These are phyloP conservation scores for Perca flavescens DNA, from an alignment of 2,113 vertebrate species.

Conservation along the genomic window DNA sequence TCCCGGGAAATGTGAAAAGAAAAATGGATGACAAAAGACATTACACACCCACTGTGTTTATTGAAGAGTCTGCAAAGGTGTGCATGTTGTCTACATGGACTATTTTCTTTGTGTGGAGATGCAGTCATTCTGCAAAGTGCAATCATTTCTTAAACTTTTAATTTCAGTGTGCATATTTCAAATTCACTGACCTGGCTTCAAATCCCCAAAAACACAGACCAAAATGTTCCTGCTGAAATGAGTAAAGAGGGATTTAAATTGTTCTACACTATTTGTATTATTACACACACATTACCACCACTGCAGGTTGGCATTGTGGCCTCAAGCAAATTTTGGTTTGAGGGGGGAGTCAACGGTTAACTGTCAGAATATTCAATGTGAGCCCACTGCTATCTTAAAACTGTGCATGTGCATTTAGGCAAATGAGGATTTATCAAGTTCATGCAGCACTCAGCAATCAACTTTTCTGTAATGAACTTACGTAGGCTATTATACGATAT, in stretches of 20 bases:
- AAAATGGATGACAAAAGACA: neutral
- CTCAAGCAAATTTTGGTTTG: neutral
- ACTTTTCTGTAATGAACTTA: neutral
- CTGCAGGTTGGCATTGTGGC: neutral
- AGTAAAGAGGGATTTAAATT: neutral
- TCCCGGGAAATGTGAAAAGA: neutral
- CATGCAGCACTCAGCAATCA: neutral
- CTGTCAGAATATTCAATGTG: constrained; percentile 1
- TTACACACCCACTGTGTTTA: neutral
- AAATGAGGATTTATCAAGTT: neutral
- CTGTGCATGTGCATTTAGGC: neutral
- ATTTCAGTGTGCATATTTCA: neutral
- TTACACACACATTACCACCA: neutral
- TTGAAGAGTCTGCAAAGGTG: neutral
- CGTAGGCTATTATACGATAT: neutral
- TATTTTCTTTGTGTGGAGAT: neutral
- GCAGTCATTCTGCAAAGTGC: neutral
- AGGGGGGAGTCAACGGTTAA: neutral
- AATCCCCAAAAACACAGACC: neutral
- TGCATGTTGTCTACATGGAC: too few relatives aligned
- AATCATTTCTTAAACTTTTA: neutral
- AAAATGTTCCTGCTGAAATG: neutral
- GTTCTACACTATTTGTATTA: neutral
- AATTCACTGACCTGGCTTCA: neutral
- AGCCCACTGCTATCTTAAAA: neutral